These are phyloP conservation scores for Pollenia griseotomentosa DNA, from an alignment of 2,888 invertebrate species.

Conservation along the genomic window DNA sequence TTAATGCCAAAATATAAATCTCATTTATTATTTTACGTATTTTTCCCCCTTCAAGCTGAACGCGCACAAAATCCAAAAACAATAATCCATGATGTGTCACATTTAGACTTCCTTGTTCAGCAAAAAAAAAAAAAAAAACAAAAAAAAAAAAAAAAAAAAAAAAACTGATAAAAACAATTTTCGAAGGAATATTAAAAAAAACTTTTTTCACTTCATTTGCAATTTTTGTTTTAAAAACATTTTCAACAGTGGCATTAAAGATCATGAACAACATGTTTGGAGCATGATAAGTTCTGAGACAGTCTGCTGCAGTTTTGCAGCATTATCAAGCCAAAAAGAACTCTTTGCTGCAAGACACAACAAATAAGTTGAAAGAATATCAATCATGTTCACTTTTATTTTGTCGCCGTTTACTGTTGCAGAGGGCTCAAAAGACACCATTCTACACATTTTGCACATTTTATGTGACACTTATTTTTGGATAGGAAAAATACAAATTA, in stretches of 20 bases:
- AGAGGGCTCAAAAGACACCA: slow-evolving; percentile 4
- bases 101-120: slow-evolving; percentile 73
- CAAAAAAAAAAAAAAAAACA: slow-evolving; percentile 17
- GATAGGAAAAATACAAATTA: not conserved
- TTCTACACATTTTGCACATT: slow-evolving; percentile 52
- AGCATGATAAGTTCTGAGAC: slow-evolving; percentile 9
- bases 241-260: slow-evolving; percentile 53
- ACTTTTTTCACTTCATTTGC: slow-evolving; percentile 58
- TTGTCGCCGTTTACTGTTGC: slow-evolving; percentile 14
- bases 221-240: slow-evolving; percentile 19
- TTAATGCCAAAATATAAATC: slow-evolving; percentile 62
- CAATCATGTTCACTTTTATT: slow-evolving; percentile 64
- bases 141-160: slow-evolving; percentile 29
- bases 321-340: slow-evolving; percentile 20
- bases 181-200: slow-evolving; percentile 15
- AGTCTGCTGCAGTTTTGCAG: slow-evolving; percentile 23
- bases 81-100: slow-evolving; percentile 71
- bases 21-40: slow-evolving; percentile 49
- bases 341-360: slow-evolving; percentile 29
- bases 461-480: slow-evolving; percentile 66
- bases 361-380: slow-evolving; percentile 65
- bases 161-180: slow-evolving; percentile 29
- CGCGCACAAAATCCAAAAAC: slow-evolving; percentile 46
- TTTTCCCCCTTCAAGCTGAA: slow-evolving; percentile 11
- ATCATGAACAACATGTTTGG: slow-evolving; percentile 58